Evolutionary conservation across 2,113 vertebrate genomes (phyloP), one percentile per base, ranked within the genome.

Genomic region (Urocynchramus pylzowi): DNA sequence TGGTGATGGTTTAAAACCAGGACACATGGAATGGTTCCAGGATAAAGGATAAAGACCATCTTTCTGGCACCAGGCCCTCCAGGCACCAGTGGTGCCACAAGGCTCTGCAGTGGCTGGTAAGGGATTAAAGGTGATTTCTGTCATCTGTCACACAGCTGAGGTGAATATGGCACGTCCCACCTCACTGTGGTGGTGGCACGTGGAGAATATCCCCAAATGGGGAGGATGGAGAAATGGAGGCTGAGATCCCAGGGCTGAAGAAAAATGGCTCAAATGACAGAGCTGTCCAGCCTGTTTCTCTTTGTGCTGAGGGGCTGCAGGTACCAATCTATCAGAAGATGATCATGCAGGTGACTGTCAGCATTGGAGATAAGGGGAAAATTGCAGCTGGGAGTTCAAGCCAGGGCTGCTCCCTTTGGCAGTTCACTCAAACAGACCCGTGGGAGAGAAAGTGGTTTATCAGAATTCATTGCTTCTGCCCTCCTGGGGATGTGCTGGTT

Each of bases 101-200:
- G 49, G 14, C 61, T 79, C 49, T 1, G 6, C 18, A 49, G 47
- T 3, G 8, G 20, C 22, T 37, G 33, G 21, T 3, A 12, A 77
- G n/a, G 47, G 56, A 44, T 37, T 33, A 49, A 13, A 57, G 24
- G 53, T 16, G 49, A 33, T 70, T 89, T 37, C 56, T 28, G 57
- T 33, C 53, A 6, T 27, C 64, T 69, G 16, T 33, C 41, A 28
- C 41, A 24, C 33, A 44, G 44, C 80, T 74, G 54, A 65, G 31
- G 16, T 27, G 28, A 35, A 28, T 5, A 15, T 1, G 2, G 44
- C 57, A 16, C 0, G 0, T 49, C n/a, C 42, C 39, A 33, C 9
- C 28, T 49, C 1, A 0, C 67, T 26, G 50, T 14, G 73, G 26
- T 37, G 61, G 22, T 19, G n/a, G 56, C 67, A 45, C 31, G 2